Evolutionary conservation across 2,113 vertebrate species (phyloP).

Genomic region (Sylvia atricapilla): DNA sequence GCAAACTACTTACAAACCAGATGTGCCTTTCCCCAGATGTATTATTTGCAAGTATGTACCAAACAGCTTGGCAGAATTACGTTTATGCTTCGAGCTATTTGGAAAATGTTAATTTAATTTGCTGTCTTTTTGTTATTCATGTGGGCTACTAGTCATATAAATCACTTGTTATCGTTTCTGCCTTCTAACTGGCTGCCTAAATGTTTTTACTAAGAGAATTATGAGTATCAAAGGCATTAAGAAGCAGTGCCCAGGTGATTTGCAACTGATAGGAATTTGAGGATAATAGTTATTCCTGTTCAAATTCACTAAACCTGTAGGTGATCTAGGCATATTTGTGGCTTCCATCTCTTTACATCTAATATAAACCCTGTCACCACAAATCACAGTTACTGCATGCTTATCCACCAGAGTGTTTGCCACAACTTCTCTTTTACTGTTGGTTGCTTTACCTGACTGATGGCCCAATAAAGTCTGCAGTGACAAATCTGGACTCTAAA

Average conservation of each 20-base stretch:
- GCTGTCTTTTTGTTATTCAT: not conserved
- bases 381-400: not conserved
- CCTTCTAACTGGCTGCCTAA: not conserved
- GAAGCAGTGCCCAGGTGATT: not conserved
- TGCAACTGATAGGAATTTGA: not conserved
- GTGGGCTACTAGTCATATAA: not conserved
- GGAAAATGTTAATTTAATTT: slow-evolving; percentile 39
- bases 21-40: not conserved
- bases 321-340: not conserved
- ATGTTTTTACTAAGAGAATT: not conserved
- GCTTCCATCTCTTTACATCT: not conserved
- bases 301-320: not conserved
- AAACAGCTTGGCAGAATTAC: slow-evolving; percentile 11
- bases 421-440: not conserved
- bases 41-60: not conserved
- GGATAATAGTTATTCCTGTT: not conserved
- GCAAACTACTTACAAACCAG: slow-evolving; percentile 18
- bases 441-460: not conserved
- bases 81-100: slow-evolving; percentile 32
- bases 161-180: not conserved
- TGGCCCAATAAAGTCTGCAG: not conserved
- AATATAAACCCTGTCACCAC: not conserved
- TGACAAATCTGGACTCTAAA: not conserved
- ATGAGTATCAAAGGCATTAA: not conserved
- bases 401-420: not conserved